Base-by-base conservation (phyloP, 2,888 invertebrate species). In the Onchidella celtica region DNA sequence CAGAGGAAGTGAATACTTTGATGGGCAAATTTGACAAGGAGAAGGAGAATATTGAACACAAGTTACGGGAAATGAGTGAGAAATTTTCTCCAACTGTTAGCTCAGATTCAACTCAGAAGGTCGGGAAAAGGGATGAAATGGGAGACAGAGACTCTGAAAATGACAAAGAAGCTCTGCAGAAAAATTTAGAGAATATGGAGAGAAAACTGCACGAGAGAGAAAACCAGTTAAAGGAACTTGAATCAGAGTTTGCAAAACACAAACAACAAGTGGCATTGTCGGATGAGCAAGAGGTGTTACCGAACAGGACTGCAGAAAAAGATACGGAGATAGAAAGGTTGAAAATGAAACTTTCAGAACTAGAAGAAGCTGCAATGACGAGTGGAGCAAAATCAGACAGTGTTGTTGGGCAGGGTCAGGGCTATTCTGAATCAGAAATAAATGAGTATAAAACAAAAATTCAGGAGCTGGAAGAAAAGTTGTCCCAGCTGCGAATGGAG, bases 301-400 rank as follows among this genome's bases (percentile, higher is more conserved):
- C n/a, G n/a, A n/a, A n/a, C n/a, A n/a, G n/a, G n/a, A n/a, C n/a
- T n/a, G 14, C 55, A 66, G 74, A 75, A 27, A 29, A n/a, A 40
- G 74, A 80, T 38, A 69, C 74, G 57, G 36, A 82, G 65, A 77
- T 85, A 36, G 70, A 57, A 29, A 85, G 83, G n/a, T 79, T 79
- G 75, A 78, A 82, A 27, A 79, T 77, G 24, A 73, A 81, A 57
- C 79, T 85, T 47, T 81, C 79, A 79, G 81, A 70, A 4, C 36
- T 82, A 66, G 83, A 82, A 61, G 74, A 57, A 29, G 74, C 32
- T 63, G n/a, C 47, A 27, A 27, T 9, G 59, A 61, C 81, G 81
- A 57, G 79, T 81, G 24, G 80, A 83, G 82, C 79, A 83, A 57
- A 68, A 36, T 32, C 59, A 17, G 59, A 59, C 9, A 14, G n/a